Evolutionary conservation across 2,113 vertebrate genomes (phyloP).

Genomic region (Xenotilapia longispinis): DNA sequence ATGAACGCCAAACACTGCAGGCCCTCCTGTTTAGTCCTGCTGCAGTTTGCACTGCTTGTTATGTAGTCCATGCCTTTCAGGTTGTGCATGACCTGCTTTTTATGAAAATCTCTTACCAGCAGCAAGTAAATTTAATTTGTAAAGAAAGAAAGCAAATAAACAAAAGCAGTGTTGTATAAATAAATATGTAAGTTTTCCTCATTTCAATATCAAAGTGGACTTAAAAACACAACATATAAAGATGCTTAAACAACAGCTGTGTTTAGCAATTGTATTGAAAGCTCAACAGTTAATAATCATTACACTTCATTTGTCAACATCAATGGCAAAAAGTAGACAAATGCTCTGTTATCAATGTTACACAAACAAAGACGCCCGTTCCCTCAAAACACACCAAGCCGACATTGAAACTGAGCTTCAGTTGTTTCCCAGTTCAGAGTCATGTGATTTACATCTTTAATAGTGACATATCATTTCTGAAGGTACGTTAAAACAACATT

Average conservation of each 20-base stretch:
- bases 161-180: background rate
- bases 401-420: background rate
- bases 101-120: background rate
- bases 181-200: background rate
- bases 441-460: background rate
- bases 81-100: background rate
- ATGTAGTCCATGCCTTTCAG: background rate
- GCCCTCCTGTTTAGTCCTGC: background rate
- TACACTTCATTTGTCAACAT: background rate
- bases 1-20: slow-evolving; percentile 7
- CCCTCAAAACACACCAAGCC: background rate
- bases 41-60: background rate
- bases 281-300: background rate
- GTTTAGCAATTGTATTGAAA: background rate
- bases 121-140: background rate
- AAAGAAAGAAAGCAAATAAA: background rate
- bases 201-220: background rate
- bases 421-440: background rate
- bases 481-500: background rate
- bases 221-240: background rate
- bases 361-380: background rate
- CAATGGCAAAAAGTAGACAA: background rate
- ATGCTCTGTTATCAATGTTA: background rate
- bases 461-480: background rate
- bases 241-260: background rate